These are phyloP conservation scores for Uloborus diversus DNA, from an alignment of 1,140 invertebrate genomes.

Conservation along the genomic window DNA sequence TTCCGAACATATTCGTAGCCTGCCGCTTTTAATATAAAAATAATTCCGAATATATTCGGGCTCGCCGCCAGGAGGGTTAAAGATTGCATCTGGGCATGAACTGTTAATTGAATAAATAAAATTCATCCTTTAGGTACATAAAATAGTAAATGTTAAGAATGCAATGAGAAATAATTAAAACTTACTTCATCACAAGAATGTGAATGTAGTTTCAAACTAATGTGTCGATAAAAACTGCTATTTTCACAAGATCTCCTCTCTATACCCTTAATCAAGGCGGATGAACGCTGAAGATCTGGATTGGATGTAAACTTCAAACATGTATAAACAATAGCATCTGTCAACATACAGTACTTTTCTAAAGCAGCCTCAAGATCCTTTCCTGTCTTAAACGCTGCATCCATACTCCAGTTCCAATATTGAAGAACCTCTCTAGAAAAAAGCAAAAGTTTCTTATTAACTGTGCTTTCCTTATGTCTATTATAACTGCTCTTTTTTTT, in stretches of 20 bases:
- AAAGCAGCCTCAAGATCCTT: not conserved
- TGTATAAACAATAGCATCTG: conserved; percentile 6
- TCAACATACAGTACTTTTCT: conserved; percentile 18
- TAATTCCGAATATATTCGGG: too few relatives aligned
- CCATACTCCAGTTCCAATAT: conserved; percentile 41
- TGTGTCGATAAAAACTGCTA: conserved; percentile 33
- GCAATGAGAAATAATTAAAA: not conserved
- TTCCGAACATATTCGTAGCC: too few relatives aligned
- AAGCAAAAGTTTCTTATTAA: not conserved
- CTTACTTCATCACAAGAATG: conserved; percentile 23
- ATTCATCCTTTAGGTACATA: too few relatives aligned
- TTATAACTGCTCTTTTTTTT: not conserved
- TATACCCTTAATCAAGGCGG: conserved; percentile 13
- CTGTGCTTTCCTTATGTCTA: too few relatives aligned
- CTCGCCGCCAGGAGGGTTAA: too few relatives aligned
- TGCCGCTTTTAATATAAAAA: too few relatives aligned
- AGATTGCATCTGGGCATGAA: too few relatives aligned
- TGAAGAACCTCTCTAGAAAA: conserved; percentile 16
- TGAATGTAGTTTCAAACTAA: conserved; percentile 30
- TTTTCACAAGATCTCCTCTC: conserved; percentile 25
- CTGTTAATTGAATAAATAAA: too few relatives aligned
- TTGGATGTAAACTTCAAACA: conserved; percentile 9
- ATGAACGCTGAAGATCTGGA: not conserved
- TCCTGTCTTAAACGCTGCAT: conserved; percentile 9
- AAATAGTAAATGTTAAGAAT: too few relatives aligned